Conservation (phyloP, 2,888 invertebrate species). For the Drosophila merina region DNA sequence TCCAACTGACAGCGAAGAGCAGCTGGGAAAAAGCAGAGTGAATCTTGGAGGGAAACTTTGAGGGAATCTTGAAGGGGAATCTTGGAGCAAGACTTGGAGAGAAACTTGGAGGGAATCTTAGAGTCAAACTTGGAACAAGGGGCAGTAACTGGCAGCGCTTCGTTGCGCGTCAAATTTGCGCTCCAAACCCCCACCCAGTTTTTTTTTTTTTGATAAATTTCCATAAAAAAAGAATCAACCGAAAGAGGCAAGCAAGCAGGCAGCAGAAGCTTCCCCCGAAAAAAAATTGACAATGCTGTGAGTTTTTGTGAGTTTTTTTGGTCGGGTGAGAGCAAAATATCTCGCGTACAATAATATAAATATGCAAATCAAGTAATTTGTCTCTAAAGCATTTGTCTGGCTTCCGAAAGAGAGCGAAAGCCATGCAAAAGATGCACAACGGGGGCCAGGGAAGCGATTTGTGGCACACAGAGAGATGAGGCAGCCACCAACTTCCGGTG, state of each 20-base stretch:
- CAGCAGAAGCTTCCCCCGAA: conserved; percentile 19
- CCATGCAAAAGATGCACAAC: conserved; percentile 21
- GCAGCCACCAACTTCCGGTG: conserved; percentile 77
- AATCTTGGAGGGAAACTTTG: conserved; percentile 1
- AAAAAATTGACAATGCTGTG: conserved; percentile 72
- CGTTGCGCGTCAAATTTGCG: conserved; percentile 70
- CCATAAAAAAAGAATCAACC: conserved; percentile 50
- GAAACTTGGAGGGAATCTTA: conserved; percentile 1
- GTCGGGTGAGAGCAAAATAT: conserved; percentile 35
- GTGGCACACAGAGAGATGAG: conserved; percentile 57
- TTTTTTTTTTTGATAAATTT: conserved; percentile 58
- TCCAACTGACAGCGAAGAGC: conserved; percentile 41
- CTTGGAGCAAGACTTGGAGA: not conserved
- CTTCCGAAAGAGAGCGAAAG: conserved; percentile 37
- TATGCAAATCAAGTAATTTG: conserved; percentile 80
- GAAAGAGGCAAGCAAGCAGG: conserved; percentile 24
- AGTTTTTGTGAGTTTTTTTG: conserved; percentile 40
- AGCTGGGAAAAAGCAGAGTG: conserved; percentile 29
- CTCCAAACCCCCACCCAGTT: conserved; percentile 48
- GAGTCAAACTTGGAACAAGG: not conserved
- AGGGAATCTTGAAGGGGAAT: conserved; percentile 3
- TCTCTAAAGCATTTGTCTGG: conserved; percentile 59
- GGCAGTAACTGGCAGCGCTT: conserved; percentile 59
- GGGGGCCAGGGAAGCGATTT: conserved; percentile 30
- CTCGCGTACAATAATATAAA: conserved; percentile 10